phyloP scores from a whole-genome alignment of 2,888 invertebrate genomes.

The Poecilobothrus nobilitatus region DNA sequence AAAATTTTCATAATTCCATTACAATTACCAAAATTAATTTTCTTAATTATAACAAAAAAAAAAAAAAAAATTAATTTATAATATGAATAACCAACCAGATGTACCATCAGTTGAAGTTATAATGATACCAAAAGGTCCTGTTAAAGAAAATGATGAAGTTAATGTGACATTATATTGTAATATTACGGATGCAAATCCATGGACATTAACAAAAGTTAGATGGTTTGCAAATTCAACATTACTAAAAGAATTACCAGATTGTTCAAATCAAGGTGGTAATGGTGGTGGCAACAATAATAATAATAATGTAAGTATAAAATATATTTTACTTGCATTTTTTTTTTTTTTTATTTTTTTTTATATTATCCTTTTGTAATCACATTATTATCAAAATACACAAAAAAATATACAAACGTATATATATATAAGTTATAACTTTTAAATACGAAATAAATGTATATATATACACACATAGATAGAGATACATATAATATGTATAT shows the following conservation, averaged over 20 bases:
- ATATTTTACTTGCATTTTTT: too few species aligned
- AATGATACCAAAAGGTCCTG: conserved; percentile 67
- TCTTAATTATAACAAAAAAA: not conserved
- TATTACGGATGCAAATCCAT: conserved; percentile 71
- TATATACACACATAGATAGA: too few species aligned
- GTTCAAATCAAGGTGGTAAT: conserved; percentile 35
- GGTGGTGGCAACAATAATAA: not conserved
- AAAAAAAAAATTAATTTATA: not conserved
- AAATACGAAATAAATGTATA: too few species aligned
- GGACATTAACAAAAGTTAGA: conserved; percentile 61
- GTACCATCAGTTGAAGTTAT: conserved; percentile 68
- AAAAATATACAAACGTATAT: too few species aligned
- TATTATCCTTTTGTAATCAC: too few species aligned
- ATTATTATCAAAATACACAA: too few species aligned
- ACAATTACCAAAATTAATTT: not conserved
- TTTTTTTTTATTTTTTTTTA: too few species aligned
- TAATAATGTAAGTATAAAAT: too few species aligned
- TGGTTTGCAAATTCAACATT: conserved; percentile 81
- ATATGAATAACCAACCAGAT: conserved; percentile 45
- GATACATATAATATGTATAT: too few species aligned
- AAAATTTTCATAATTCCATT: too few species aligned
- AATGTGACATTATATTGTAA: conserved; percentile 78
- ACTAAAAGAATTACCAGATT: conserved; percentile 77
- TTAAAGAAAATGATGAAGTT: conserved; percentile 66
- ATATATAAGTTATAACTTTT: too few species aligned